Conservation (phyloP, 2,113 vertebrate genomes). For the Megaceryle maxima region DNA sequence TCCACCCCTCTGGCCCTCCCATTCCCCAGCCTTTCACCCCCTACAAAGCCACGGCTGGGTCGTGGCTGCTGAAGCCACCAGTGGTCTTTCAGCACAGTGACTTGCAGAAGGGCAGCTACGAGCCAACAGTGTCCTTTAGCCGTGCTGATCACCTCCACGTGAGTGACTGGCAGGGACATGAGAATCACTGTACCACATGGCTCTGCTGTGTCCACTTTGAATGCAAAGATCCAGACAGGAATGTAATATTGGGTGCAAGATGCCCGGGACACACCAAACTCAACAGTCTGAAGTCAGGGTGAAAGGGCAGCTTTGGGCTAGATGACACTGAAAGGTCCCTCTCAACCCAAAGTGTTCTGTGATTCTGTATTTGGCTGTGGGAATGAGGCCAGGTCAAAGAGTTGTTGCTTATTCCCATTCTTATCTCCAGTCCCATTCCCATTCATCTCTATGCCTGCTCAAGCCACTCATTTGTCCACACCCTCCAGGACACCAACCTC, state of each 20-base stretch:
- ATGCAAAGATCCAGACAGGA: not conserved
- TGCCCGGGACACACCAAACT: not conserved
- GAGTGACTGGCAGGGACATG: not conserved
- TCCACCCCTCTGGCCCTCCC: not conserved
- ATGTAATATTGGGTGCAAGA: not conserved
- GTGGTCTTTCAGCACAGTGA: fast-evolving
- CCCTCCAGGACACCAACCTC: not conserved
- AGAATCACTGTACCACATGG: not conserved
- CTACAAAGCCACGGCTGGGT: not conserved
- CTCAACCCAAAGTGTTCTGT: not conserved
- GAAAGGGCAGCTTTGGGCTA: not conserved
- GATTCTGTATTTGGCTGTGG: not conserved
- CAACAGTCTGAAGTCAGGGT: not conserved
- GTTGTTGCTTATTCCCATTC: not conserved
- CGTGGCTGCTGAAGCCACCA: not conserved
- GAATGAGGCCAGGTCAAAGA: not conserved
- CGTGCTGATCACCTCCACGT: not conserved
- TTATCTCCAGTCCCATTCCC: not conserved
- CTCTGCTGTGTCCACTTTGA: not conserved
- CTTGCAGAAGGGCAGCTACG: not conserved
- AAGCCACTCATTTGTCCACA: not conserved
- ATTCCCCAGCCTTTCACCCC: not conserved
- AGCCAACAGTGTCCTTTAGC: not conserved
- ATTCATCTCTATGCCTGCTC: not conserved
- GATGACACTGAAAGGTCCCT: not conserved